Evolutionary conservation across 2,113 vertebrate species (phyloP), one percentile per base, ranked within the genome.

Genomic region (Dicentrarchus labrax): DNA sequence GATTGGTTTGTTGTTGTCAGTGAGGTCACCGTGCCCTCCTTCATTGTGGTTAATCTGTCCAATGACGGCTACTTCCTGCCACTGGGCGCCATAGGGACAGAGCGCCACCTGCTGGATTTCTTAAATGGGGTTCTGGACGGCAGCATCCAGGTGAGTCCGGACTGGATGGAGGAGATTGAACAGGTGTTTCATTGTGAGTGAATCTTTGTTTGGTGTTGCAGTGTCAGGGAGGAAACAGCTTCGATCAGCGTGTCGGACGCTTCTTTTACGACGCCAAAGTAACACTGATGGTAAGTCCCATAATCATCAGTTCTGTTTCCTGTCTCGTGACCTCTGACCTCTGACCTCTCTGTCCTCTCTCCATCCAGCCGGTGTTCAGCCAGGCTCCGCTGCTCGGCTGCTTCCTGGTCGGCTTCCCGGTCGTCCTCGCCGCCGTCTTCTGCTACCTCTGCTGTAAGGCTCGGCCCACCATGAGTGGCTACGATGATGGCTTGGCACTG

Each of bases 21-120:
- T 78, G 96, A 99, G n/a, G 84, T 99, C 80, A 85, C 69, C 5
- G 78, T 97, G 7, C 98, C 98, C 1, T 96, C 96, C 56, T 86
- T 99, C 56, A 95, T 99, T 36, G 96, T 97, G 43, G 69, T 99
- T 56, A 98, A 99, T 88, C 96, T 98, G 73, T 97, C 98, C 78
- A 99, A 96, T 75, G 97, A 99, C 16, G 96, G 98, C n/a, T 99
- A 98, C 93, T 99, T 97, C 91, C 81, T 98, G 74, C 96, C 97
- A 3, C 89, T 89, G 2, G 93, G 88, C n/a, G 51, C 88, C 12
- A 88, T 98, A 64, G 88, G 95, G 69, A 96, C 82, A 6, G 94
- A 95, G 39, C 94, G 94, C 68, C 96, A 99, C 64, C 94, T 99
- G 92, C 92, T 98, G 77, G 94, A 94, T 66, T 99, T 99, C 89